Evolutionary conservation across 23 tunicate genomes (phyloP).

Genomic region (Clavelina lepadiformis): DNA sequence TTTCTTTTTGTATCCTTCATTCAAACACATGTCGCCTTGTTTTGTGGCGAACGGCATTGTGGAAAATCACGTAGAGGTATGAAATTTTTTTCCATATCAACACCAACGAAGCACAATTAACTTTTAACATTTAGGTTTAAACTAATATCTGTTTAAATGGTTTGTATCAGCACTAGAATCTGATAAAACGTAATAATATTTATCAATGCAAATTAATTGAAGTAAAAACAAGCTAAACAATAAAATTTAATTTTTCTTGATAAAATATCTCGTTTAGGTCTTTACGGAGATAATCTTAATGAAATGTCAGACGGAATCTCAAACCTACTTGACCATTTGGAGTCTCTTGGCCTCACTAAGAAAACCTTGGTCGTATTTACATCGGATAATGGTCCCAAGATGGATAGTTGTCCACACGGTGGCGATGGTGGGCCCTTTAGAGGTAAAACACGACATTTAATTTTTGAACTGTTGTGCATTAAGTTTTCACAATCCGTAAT

Average conservation of each 20-base stretch:
- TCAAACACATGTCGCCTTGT: not conserved
- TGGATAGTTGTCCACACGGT: not conserved
- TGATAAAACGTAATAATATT: too few species aligned
- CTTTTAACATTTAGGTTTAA: too few species aligned
- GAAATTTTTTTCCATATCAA: too few species aligned
- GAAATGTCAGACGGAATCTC: not conserved
- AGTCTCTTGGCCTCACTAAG: not conserved
- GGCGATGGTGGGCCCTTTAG: not conserved
- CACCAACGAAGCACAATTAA: too few species aligned
- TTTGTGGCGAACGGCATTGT: not conserved
- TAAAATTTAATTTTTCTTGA: too few species aligned
- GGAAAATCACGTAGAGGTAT: not conserved
- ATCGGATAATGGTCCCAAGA: not conserved
- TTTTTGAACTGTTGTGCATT: too few species aligned
- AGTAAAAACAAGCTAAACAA: too few species aligned
- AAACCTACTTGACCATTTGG: not conserved
- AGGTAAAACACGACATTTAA: not conserved
- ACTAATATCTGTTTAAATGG: too few species aligned
- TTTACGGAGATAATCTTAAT: not conserved
- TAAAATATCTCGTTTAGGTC: not conserved
- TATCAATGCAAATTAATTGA: too few species aligned
- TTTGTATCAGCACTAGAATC: too few species aligned
- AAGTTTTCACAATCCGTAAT: too few species aligned
- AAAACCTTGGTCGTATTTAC: not conserved
- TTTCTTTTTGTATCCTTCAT: not conserved